phyloP scores from a whole-genome alignment of 2,113 vertebrate genomes.

The Zeus faber region DNA sequence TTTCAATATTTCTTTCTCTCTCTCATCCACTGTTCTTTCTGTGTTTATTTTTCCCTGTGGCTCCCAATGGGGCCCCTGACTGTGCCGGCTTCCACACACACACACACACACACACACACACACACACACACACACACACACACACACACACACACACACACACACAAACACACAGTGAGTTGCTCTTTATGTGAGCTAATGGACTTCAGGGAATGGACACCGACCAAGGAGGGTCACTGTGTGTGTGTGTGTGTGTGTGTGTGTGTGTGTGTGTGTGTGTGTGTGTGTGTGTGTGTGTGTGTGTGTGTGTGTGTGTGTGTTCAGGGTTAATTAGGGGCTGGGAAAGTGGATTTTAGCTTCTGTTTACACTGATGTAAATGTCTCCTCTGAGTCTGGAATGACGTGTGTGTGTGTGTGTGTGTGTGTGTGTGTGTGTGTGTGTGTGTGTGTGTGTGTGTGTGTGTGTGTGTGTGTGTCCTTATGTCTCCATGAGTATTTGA shows the following conservation, averaged over 20 bases:
- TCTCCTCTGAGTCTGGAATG: no score
- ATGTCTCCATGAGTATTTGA: no score
- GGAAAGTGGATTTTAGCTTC: no score
- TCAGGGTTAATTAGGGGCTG: no score
- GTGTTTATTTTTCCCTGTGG: slow-evolving; percentile 20
- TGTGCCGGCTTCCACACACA: slow-evolving; percentile 4
- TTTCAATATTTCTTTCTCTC: neutral
- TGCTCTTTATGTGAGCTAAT: slow-evolving; percentile 70
- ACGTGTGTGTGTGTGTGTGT: no score
- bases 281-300: slow-evolving; percentile 18
- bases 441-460: no score
- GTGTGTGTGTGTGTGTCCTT: no score
- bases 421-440: no score
- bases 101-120: slow-evolving; percentile 2
- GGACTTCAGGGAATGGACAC: slow-evolving; percentile 54
- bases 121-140: slow-evolving; percentile 17
- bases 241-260: slow-evolving; percentile 29
- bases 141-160: slow-evolving; percentile 20
- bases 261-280: slow-evolving; percentile 27
- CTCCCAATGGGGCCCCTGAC: no score
- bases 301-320: slow-evolving; percentile 21
- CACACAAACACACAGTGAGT: slow-evolving; percentile 42
- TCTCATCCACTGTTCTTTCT: neutral
- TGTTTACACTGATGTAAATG: no score
- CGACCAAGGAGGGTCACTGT: slow-evolving; percentile 55